phyloP scores from a whole-genome alignment of 2,888 invertebrate species.

The Athalia cordata region DNA sequence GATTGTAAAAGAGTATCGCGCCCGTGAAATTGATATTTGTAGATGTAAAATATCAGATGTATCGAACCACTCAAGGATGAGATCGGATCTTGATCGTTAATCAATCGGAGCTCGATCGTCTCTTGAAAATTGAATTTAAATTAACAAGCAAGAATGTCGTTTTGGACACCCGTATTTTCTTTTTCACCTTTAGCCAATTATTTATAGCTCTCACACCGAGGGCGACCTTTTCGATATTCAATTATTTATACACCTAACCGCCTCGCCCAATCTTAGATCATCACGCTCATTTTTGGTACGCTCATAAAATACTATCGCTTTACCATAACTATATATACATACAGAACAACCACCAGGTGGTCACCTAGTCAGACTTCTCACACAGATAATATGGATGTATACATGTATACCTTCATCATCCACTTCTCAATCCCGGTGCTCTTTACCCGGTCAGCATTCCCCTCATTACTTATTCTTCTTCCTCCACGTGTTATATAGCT shows the following conservation, averaged over 20 bases:
- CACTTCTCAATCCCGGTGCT: neutral
- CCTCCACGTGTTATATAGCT: constrained; percentile 19
- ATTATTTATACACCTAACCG: neutral
- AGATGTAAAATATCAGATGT: neutral
- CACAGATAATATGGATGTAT: too few species aligned
- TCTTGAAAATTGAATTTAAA: neutral
- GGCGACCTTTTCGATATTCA: neutral
- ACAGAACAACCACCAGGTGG: constrained; percentile 42
- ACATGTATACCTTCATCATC: constrained; percentile 32
- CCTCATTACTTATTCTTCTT: constrained; percentile 42
- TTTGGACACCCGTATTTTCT: neutral
- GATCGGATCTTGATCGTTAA: constrained; percentile 14
- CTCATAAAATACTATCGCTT: too few species aligned
- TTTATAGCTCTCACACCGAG: too few species aligned
- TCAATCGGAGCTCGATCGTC: neutral
- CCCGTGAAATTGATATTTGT: neutral
- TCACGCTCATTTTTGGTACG: too few species aligned
- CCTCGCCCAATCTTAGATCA: too few species aligned
- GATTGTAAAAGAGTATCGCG: neutral
- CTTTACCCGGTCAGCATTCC: constrained; percentile 45
- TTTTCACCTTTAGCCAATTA: neutral
- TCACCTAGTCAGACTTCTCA: constrained; percentile 51
- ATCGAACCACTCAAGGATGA: constrained; percentile 7
- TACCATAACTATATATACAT: too few species aligned
- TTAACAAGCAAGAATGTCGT: constrained; percentile 3